Evolutionary conservation across 2,797 vertebrate genomes (phyloP).

Genomic region (Neosalanx taihuensis): DNA sequence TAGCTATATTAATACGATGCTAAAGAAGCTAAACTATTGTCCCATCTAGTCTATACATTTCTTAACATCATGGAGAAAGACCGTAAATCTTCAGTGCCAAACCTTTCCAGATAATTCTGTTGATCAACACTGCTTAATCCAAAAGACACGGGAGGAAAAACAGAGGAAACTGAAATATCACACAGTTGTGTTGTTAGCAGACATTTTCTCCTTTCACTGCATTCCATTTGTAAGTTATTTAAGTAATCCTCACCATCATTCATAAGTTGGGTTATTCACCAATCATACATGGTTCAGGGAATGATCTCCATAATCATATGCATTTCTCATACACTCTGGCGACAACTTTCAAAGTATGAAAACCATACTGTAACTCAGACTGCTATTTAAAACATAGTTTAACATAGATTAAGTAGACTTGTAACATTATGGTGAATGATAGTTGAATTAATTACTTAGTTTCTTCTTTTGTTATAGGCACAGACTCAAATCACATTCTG

Average conservation of each 20-base stretch:
- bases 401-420: slow-evolving; percentile 20
- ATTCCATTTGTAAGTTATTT: neutral
- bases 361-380: slow-evolving; percentile 11
- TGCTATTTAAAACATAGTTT: neutral
- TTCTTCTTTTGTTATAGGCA: slow-evolving; percentile 43
- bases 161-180: neutral
- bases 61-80: slow-evolving; percentile 1
- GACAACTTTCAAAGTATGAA: neutral
- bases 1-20: too few relatives aligned
- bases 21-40: neutral
- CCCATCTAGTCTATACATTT: slow-evolving; percentile 1
- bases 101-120: slow-evolving; percentile 1
- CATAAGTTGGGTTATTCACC: neutral
- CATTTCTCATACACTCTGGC: neutral
- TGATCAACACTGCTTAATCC: neutral
- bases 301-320: neutral
- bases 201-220: neutral
- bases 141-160: neutral
- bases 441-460: slow-evolving; percentile 38
- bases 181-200: neutral
- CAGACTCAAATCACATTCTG: slow-evolving; percentile 36
- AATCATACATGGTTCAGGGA: neutral
- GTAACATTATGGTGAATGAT: slow-evolving; percentile 41
- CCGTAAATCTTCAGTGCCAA: neutral
- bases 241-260: neutral